Percentiles rank a stretch among this genome's conserved stretches.
These are phyloP conservation scores for Aethes cnicana DNA, from an alignment of 2,888 invertebrate species.

Conservation along the genomic window DNA sequence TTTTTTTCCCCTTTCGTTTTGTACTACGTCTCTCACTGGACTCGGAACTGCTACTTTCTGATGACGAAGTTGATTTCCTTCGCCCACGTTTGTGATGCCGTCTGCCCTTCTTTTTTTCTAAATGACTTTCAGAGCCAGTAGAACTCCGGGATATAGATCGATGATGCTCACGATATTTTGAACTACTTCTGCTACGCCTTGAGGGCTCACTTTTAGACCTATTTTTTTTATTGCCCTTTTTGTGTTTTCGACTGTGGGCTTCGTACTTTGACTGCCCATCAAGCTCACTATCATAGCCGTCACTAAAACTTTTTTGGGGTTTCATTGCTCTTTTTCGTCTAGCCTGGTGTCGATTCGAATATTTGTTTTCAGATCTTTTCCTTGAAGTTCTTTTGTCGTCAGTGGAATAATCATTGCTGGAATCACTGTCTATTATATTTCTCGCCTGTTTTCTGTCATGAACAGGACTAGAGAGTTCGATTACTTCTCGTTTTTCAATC, in stretches of 20 bases:
- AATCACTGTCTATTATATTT: conserved; percentile 57
- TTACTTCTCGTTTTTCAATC: conserved; percentile 77
- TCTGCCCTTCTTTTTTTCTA: conserved; percentile 68
- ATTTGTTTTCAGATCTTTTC: conserved; percentile 51
- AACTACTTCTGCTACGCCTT: conserved; percentile 56
- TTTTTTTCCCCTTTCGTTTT: conserved; percentile 73
- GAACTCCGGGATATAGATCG: conserved; percentile 64
- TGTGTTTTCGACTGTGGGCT: conserved; percentile 50
- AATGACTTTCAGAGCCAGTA: conserved; percentile 60
- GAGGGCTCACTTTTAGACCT: conserved; percentile 78
- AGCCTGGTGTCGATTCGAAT: conserved; percentile 58
- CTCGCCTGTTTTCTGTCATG: conserved; percentile 55
- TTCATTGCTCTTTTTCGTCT: conserved; percentile 61
- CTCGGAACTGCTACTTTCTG: conserved; percentile 72
- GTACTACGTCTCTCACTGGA: conserved; percentile 67
- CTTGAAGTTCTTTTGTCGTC: conserved; percentile 57
- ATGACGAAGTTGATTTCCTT: conserved; percentile 67
- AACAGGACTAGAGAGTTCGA: conserved; percentile 72
- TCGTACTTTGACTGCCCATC: conserved; percentile 53
- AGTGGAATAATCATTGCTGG: conserved; percentile 73
- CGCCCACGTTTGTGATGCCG: conserved; percentile 66
- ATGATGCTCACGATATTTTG: conserved; percentile 53
- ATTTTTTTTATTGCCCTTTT: conserved; percentile 57
- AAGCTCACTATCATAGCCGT: conserved; percentile 73
- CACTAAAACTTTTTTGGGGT: conserved; percentile 76